Conservation (phyloP, 2,113 vertebrate species). For the Indri indri region DNA sequence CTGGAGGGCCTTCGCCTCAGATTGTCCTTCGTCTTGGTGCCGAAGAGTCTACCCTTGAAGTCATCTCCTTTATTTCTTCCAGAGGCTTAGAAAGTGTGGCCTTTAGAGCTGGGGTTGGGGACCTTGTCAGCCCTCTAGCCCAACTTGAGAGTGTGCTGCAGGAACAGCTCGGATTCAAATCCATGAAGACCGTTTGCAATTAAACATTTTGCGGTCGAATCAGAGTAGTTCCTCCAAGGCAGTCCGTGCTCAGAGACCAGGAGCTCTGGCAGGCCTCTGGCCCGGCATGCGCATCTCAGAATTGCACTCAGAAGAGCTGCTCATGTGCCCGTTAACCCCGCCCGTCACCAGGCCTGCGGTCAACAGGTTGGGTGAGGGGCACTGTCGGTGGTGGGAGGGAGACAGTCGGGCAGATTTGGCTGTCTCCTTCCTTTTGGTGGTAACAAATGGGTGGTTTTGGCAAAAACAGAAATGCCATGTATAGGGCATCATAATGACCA, state of each 20-base stretch:
- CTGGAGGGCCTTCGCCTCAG: neutral
- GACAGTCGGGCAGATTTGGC: too few relatives aligned
- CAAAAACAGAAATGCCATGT: neutral
- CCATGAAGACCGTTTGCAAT: too few relatives aligned
- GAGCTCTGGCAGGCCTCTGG: neutral
- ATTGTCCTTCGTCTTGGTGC: neutral
- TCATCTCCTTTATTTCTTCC: neutral
- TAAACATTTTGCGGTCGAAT: too few relatives aligned
- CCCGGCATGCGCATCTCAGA: neutral
- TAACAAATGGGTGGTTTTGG: neutral
- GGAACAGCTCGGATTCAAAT: too few relatives aligned
- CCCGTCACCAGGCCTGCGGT: too few relatives aligned
- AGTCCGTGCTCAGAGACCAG: neutral
- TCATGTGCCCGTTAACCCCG: neutral
- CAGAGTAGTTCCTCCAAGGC: neutral
- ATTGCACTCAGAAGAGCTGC: neutral
- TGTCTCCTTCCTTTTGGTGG: neutral
- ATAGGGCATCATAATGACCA: too few relatives aligned
- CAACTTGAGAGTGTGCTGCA: neutral
- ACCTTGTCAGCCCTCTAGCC: rapidly evolving
- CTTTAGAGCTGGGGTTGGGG: too few relatives aligned
- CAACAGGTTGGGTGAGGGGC: neutral
- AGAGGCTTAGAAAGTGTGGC: neutral
- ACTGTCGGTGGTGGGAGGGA: rapidly evolving
- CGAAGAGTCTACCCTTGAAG: neutral